Percentiles rank a stretch among this genome's conserved stretches.
Evolutionary conservation across 1,140 invertebrate genomes (phyloP).

Genomic region (Octopus sinensis): DNA sequence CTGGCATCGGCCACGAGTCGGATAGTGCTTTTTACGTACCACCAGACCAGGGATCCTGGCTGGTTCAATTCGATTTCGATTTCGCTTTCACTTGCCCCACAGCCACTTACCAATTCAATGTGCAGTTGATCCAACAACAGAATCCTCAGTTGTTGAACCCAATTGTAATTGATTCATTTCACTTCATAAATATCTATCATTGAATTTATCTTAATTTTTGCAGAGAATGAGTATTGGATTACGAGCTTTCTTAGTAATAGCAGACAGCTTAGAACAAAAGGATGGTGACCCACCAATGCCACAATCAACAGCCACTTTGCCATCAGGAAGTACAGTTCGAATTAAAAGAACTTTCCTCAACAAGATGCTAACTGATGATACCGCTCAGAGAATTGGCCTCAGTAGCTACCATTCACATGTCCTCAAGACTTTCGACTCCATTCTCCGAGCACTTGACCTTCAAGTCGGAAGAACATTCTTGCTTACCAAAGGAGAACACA

Average conservation of each 20-base stretch:
- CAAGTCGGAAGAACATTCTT: slow-evolving; percentile 93
- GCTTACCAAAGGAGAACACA: slow-evolving; percentile 92
- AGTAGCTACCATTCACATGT: slow-evolving; percentile 94
- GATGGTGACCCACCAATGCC: slow-evolving; percentile 98
- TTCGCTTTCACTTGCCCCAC: no score
- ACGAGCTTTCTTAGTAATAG: slow-evolving; percentile 91
- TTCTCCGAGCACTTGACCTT: slow-evolving; percentile 86
- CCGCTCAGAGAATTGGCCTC: slow-evolving; percentile 92
- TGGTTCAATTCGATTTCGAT: no score
- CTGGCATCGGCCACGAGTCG: no score
- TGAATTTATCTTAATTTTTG: not conserved
- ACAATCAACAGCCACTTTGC: slow-evolving; percentile 85
- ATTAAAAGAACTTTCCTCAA: slow-evolving; percentile 82
- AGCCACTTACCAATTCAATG: no score
- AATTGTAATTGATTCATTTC: no score
- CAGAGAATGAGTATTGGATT: slow-evolving; percentile 95
- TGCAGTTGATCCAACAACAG: no score
- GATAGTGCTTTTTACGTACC: no score
- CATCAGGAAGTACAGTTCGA: slow-evolving; percentile 85
- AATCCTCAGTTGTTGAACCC: no score
- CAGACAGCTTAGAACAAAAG: slow-evolving; percentile 96
- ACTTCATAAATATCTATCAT: no score
- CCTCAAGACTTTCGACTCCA: slow-evolving; percentile 91
- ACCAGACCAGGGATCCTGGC: no score
- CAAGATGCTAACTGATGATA: slow-evolving; percentile 70